These are phyloP conservation scores for Leucoraja erinaceus DNA, from an alignment of 2,113 vertebrate species.

Conservation along the genomic window DNA sequence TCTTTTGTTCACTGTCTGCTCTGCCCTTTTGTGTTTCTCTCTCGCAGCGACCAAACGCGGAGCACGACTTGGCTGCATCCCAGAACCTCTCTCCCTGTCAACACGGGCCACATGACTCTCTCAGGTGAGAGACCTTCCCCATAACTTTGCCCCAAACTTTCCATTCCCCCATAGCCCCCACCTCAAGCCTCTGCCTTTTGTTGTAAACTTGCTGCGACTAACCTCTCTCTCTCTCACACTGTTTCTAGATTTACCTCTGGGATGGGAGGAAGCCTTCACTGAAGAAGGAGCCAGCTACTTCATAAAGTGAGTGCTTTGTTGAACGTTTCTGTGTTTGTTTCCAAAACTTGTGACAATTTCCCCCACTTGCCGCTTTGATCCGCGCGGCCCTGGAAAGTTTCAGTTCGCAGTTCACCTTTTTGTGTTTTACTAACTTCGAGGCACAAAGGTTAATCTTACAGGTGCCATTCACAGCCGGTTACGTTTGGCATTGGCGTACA, in stretches of 20 bases:
- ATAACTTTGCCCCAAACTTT: not conserved
- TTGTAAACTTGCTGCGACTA: not conserved
- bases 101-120: constrained; percentile 95
- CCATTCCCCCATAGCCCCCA: not conserved
- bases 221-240: not conserved
- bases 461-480: not conserved
- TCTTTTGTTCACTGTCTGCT: constrained; percentile 56
- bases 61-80: constrained; percentile 89
- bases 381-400: not conserved
- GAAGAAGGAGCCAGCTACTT: constrained; percentile 96
- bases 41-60: constrained; percentile 73
- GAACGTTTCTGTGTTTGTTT: not conserved
- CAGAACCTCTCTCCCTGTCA: constrained; percentile 85
- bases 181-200: not conserved
- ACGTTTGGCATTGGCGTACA: not conserved
- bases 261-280: constrained; percentile 96
- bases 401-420: not conserved
- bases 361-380: no score
- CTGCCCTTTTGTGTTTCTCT: constrained; percentile 53
- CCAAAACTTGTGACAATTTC: not conserved
- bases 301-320: constrained; percentile 79
- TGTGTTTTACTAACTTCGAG: no score
- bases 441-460: not conserved
- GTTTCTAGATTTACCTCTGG: constrained; percentile 77
- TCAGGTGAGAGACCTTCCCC: constrained; percentile 69